Conservation (phyloP, 2,888 invertebrate species). For the Drosophila fulvimacula region DNA sequence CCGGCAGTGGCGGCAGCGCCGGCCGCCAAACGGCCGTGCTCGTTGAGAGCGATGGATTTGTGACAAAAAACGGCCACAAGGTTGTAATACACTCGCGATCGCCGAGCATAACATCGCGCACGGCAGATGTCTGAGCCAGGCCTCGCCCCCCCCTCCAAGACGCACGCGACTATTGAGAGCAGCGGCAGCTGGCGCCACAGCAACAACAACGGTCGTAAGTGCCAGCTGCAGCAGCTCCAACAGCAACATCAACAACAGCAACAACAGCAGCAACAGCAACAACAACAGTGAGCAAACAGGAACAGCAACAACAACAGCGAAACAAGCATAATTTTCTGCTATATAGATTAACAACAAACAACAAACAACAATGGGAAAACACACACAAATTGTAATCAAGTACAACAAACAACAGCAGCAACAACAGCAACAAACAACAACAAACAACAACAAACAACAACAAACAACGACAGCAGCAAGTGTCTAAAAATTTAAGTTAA, state of each 20-base stretch:
- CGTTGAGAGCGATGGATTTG: conserved; percentile 92
- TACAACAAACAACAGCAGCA: conserved; percentile 24
- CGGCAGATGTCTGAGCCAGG: conserved; percentile 94
- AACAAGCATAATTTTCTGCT: conserved; percentile 77
- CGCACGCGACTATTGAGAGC: conserved; percentile 84
- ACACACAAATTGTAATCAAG: conserved; percentile 27
- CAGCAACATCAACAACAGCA: conserved; percentile 45
- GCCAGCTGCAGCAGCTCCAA: conserved; percentile 32
- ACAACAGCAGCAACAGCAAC: conserved; percentile 31
- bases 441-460: conserved; percentile 33
- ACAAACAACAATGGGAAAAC: conserved; percentile 28
- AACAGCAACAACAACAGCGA: conserved; percentile 54
- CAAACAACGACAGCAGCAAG: conserved; percentile 53
- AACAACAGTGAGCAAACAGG: conserved; percentile 54
- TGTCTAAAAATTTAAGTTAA: conserved; percentile 54
- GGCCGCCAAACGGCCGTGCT: conserved; percentile 92
- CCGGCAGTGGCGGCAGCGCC: conserved; percentile 73
- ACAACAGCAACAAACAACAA: conserved; percentile 4
- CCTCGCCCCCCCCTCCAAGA: conserved; percentile 90
- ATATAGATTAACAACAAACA: conserved; percentile 49
- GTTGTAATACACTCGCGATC: conserved; percentile 95
- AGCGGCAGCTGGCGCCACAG: conserved; percentile 45
- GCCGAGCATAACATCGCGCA: conserved; percentile 92
- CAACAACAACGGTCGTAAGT: conserved; percentile 34
- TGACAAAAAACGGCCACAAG: conserved; percentile 94